A percentile compares a stretch with the other conserved stretches of the same genome.
phyloP scores from a whole-genome alignment of 2,888 invertebrate species.

The Poecilus cupreus region DNA sequence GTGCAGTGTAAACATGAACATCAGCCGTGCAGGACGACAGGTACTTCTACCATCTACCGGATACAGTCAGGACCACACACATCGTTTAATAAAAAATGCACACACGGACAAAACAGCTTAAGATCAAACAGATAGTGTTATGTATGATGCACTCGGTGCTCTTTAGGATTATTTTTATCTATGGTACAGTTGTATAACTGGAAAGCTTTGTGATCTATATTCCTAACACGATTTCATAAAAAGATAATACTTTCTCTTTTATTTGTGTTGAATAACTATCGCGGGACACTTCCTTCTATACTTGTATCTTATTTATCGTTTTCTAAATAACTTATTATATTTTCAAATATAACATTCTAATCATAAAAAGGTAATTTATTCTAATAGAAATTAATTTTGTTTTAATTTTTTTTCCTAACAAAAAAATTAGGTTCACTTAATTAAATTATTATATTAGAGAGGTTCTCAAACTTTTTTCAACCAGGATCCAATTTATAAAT shows the following conservation, averaged over 20 bases:
- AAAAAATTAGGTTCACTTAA: conserved; percentile 7
- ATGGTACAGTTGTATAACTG: not conserved
- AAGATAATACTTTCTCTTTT: conserved; percentile 23
- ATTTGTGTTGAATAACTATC: conserved; percentile 9
- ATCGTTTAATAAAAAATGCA: conserved; percentile 32
- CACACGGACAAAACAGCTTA: not conserved
- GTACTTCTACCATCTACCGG: conserved; percentile 53
- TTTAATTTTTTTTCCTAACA: not conserved
- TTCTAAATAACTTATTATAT: not conserved
- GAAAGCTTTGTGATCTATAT: conserved; percentile 16
- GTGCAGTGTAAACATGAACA: conserved; percentile 44
- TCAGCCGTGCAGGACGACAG: conserved; percentile 20
- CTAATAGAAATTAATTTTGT: not conserved
- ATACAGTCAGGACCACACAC: conserved; percentile 50
- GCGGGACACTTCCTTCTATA: conserved; percentile 15
- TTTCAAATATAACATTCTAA: not conserved
- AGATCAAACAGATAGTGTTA: conserved; percentile 16
- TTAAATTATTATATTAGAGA: conserved; percentile 23
- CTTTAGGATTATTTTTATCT: conserved; percentile 11
- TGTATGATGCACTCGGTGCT: not conserved
- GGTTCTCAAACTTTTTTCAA: conserved; percentile 30
- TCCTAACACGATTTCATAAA: not conserved
- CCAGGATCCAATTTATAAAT: conserved; percentile 19
- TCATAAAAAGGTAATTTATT: not conserved
- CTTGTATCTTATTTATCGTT: too few relatives aligned